phyloP scores from a whole-genome alignment of 2,113 vertebrate genomes.

The Atrichornis clamosus region DNA sequence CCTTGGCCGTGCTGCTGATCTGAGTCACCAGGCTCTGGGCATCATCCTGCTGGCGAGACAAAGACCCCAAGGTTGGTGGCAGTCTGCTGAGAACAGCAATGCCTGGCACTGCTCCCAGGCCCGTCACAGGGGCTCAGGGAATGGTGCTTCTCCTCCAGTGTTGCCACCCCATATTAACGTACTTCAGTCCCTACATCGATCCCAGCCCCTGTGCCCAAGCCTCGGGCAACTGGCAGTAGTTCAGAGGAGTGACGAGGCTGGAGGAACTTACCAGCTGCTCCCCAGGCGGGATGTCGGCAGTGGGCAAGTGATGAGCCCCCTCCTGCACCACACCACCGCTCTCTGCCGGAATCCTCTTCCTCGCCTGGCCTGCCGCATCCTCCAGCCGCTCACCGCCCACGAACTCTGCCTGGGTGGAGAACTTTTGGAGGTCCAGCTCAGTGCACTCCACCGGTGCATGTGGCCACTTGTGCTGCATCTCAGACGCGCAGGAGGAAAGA shows the following conservation, averaged over 20 bases:
- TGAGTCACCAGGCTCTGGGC: constrained; percentile 17
- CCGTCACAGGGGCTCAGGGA: background rate
- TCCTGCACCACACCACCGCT: background rate
- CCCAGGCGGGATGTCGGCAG: fast-evolving
- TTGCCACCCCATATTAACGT: fast-evolving
- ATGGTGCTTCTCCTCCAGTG: background rate
- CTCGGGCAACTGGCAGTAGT: fast-evolving
- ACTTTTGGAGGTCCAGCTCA: constrained; percentile 77
- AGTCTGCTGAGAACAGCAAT: background rate
- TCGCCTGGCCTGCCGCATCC: background rate
- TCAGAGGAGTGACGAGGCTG: fast-evolving
- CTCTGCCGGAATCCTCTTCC: background rate
- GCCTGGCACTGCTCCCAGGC: background rate
- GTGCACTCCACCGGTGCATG: constrained; percentile 81
- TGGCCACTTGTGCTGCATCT: constrained; percentile 62
- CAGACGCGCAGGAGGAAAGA: constrained; percentile 69
- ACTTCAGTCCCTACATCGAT: fast-evolving
- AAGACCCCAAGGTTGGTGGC: background rate
- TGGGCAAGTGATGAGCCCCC: background rate
- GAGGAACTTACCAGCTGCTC: constrained; percentile 3
- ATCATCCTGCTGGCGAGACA: constrained; percentile 29
- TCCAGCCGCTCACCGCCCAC: background rate
- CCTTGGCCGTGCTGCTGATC: background rate
- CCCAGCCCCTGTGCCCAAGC: background rate
- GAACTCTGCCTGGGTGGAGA: constrained; percentile 35